phyloP scores from a whole-genome alignment of 2,797 vertebrate genomes.

The Masticophis lateralis region DNA sequence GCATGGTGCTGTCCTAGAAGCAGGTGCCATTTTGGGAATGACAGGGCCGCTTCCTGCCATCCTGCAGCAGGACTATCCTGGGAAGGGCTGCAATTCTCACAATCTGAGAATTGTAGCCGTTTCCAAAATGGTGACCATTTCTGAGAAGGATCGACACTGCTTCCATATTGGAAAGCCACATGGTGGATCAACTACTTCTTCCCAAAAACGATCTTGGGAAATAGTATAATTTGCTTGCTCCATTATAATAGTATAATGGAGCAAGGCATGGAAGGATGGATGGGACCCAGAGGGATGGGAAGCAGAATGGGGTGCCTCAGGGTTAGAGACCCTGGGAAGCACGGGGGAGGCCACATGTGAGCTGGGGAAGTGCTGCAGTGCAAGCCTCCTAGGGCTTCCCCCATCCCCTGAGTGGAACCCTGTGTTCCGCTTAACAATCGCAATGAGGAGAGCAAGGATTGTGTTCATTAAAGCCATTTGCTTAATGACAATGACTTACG shows the following conservation, averaged over 20 bases:
- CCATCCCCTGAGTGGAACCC: background rate
- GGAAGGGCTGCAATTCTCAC: background rate
- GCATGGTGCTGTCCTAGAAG: background rate
- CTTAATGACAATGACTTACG: background rate
- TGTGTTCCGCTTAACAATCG: background rate
- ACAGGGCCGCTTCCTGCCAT: background rate
- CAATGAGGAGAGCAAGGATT: background rate
- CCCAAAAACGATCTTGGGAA: background rate
- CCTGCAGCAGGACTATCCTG: background rate
- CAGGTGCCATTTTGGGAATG: background rate
- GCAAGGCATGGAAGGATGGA: background rate
- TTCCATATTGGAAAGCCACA: background rate
- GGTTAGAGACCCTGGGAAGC: background rate
- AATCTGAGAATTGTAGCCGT: background rate
- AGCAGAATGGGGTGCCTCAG: background rate
- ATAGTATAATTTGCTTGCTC: too few species aligned
- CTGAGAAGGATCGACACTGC: background rate
- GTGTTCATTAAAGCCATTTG: background rate
- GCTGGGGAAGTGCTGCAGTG: background rate
- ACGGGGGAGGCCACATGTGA: background rate
- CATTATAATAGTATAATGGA: background rate
- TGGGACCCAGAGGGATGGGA: background rate
- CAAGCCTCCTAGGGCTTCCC: background rate
- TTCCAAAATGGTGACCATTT: background rate
- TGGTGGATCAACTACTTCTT: background rate